A percentile compares a stretch with the other conserved stretches of the same genome.
phyloP scores from a whole-genome alignment of 1,140 invertebrate genomes.

The Zaprionus davidi region DNA sequence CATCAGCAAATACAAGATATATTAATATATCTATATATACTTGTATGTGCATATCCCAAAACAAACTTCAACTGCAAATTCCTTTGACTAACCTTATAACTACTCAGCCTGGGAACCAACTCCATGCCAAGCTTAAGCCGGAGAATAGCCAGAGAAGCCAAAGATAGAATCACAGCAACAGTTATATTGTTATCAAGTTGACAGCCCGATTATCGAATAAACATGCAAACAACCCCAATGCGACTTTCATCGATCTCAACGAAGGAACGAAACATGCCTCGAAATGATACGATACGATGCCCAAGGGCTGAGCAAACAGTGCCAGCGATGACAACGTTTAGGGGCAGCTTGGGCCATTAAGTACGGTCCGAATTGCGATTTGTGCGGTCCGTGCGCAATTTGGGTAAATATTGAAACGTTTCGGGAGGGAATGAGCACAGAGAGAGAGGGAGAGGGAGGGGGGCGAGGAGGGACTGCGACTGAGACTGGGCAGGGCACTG shows the following conservation, averaged over 20 bases:
- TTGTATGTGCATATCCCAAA: neutral
- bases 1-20: neutral
- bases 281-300: constrained; percentile 41
- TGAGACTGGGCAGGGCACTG: neutral
- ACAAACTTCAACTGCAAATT: neutral
- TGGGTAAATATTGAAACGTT: constrained; percentile 82
- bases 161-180: neutral
- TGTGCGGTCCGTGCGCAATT: constrained; percentile 58
- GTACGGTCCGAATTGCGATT: constrained; percentile 68
- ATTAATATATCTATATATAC: neutral
- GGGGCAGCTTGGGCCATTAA: constrained; percentile 62
- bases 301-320: constrained; percentile 56
- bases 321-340: constrained; percentile 63
- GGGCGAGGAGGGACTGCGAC: too few relatives aligned
- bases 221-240: constrained; percentile 23
- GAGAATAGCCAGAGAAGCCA: neutral
- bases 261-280: constrained; percentile 54
- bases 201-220: constrained; percentile 14
- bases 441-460: neutral
- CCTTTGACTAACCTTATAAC: neutral
- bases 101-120: neutral
- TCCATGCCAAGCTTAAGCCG: neutral
- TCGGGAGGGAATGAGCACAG: constrained; percentile 6
- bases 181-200: constrained; percentile 38
- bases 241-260: neutral